Evolutionary conservation across 1,140 invertebrate species (phyloP).

Genomic region (Mycetomoellerius zeteki): DNA sequence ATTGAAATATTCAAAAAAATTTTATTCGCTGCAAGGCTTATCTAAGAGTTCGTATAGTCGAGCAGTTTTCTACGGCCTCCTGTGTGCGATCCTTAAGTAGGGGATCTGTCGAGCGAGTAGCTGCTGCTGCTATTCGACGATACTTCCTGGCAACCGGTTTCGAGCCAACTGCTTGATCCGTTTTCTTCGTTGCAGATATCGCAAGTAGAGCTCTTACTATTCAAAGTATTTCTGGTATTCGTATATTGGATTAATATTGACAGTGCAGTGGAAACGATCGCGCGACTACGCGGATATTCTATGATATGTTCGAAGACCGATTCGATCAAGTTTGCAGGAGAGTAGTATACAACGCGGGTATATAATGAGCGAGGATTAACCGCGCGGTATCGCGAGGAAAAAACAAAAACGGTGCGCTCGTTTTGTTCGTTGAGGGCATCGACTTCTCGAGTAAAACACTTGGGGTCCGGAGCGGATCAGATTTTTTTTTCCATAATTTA

Average conservation of each 20-base stretch:
- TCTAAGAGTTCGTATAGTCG: conserved; percentile 12
- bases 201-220: conserved; percentile 62
- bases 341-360: background rate
- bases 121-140: conserved; percentile 65
- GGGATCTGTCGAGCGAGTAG: conserved; percentile 70
- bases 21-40: conserved; percentile 43
- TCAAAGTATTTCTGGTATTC: conserved; percentile 58
- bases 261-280: conserved; percentile 9
- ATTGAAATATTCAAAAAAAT: conserved; percentile 54
- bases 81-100: conserved; percentile 55
- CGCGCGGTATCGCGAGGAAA: conserved; percentile 6
- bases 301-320: conserved; percentile 1
- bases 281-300: background rate
- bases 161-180: conserved; percentile 73
- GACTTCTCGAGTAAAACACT: background rate
- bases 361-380: conserved; percentile 28
- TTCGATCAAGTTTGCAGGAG: conserved; percentile 40
- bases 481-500: background rate
- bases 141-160: conserved; percentile 77
- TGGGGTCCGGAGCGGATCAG: background rate
- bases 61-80: conserved; percentile 35
- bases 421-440: conserved; percentile 25
- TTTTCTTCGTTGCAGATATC: conserved; percentile 76
- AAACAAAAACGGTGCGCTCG: background rate
- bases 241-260: conserved; percentile 56